Percentiles rank a stretch among this genome's conserved stretches.
Evolutionary conservation across 2,888 invertebrate genomes (phyloP).

Genomic region (Melinaea marsaeus): DNA sequence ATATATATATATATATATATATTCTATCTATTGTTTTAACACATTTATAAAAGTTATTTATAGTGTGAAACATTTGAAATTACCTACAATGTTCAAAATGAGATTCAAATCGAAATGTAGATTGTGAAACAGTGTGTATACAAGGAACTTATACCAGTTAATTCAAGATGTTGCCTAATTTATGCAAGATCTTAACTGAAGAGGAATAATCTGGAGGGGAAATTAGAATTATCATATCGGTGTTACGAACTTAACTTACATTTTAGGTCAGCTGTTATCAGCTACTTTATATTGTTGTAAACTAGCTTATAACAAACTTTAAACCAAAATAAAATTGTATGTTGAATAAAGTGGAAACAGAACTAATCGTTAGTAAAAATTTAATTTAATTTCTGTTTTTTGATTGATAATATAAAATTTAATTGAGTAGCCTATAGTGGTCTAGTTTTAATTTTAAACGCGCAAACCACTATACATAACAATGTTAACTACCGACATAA

Average conservation of each 20-base stretch:
- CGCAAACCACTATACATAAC: too few species aligned
- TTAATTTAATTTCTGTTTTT: not conserved
- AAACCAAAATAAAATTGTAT: slow-evolving; percentile 13
- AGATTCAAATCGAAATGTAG: not conserved
- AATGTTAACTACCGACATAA: too few species aligned
- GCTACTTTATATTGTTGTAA: too few species aligned
- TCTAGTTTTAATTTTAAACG: too few species aligned
- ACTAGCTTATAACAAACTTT: too few species aligned
- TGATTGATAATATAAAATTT: too few species aligned
- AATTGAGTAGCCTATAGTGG: too few species aligned
- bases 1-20: too few species aligned
- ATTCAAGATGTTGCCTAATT: slow-evolving; percentile 4
- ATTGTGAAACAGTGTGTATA: not conserved
- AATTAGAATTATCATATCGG: not conserved
- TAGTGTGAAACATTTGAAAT: too few species aligned
- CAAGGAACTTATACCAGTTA: not conserved
- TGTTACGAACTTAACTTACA: not conserved
- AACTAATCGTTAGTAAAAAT: slow-evolving; percentile 14
- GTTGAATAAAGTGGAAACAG: slow-evolving; percentile 17
- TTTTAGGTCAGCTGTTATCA: not conserved
- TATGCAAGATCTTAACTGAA: not conserved
- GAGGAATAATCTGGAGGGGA: not conserved
- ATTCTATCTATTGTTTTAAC: too few species aligned
- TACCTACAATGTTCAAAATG: too few species aligned
- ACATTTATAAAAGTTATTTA: too few species aligned